phyloP scores from a whole-genome alignment of 1,140 invertebrate genomes.

The Wasmannia auropunctata region DNA sequence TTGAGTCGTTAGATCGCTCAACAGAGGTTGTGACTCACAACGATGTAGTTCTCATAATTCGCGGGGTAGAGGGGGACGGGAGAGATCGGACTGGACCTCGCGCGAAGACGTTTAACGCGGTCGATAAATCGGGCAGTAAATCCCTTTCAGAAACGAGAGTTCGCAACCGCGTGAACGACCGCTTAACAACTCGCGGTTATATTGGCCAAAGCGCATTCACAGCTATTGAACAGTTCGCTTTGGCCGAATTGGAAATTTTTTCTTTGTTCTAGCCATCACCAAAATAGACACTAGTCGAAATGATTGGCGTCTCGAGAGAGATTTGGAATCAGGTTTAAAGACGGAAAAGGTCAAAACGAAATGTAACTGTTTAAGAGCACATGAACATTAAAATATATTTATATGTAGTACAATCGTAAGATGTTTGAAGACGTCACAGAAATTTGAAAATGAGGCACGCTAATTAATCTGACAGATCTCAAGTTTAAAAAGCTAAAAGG shows the following conservation, averaged over 20 bases:
- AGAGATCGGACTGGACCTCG: not conserved
- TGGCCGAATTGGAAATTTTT: not conserved
- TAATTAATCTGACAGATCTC: not conserved
- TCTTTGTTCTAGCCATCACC: not conserved
- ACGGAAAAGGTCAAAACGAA: not conserved
- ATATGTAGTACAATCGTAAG: not conserved
- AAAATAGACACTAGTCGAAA: not conserved
- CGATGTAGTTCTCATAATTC: slow-evolving; percentile 24
- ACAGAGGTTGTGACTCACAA: slow-evolving; percentile 38
- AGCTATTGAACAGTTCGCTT: slow-evolving; percentile 25
- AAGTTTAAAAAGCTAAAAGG: not conserved
- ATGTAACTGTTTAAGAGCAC: not conserved
- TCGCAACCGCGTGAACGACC: slow-evolving; percentile 14
- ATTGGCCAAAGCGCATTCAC: slow-evolving; percentile 43
- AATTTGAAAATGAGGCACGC: not conserved
- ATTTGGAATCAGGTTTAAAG: not conserved
- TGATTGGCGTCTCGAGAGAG: not conserved
- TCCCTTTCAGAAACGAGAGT: slow-evolving; percentile 4
- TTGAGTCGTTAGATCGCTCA: slow-evolving; percentile 63
- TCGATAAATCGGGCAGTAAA: slow-evolving; percentile 25
- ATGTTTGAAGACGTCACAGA: not conserved
- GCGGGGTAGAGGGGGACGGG: too few relatives aligned
- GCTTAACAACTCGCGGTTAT: slow-evolving; percentile 42
- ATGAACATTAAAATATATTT: not conserved
- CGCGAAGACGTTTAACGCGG: slow-evolving; percentile 10